phyloP scores from a whole-genome alignment of 2,113 vertebrate species.

The Oncorhynchus nerka region DNA sequence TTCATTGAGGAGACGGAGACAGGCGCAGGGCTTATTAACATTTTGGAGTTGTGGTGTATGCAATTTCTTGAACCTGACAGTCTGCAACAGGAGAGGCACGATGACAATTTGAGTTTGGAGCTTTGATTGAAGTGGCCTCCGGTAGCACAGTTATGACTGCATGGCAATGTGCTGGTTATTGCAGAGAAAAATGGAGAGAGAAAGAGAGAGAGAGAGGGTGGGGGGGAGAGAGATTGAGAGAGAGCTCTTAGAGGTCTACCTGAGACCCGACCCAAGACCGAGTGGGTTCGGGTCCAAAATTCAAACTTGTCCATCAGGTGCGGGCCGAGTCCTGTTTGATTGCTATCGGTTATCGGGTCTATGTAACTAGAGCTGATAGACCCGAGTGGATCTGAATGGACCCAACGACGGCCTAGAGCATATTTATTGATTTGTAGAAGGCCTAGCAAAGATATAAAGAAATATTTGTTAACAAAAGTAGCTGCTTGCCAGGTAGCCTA shows the following conservation, averaged over 20 bases:
- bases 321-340: too few species aligned
- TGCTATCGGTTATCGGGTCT: too few species aligned
- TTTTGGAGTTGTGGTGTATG: conserved; percentile 21
- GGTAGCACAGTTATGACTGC: neutral
- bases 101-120: conserved; percentile 18
- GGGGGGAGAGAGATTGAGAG: neutral
- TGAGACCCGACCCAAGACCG: too few species aligned
- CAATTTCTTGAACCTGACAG: conserved; percentile 1
- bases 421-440: too few species aligned
- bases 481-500: too few species aligned
- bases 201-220: neutral
- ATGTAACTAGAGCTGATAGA: too few species aligned
- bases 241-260: neutral
- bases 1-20: conserved; percentile 16
- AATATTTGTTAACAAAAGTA: too few species aligned
- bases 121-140: conserved; percentile 17
- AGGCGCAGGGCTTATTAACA: conserved; percentile 18
- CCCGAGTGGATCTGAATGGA: too few species aligned
- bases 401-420: too few species aligned
- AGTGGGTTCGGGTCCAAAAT: too few species aligned
- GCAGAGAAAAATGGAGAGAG: neutral
- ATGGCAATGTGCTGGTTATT: neutral
- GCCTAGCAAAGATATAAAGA: too few species aligned
- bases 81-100: neutral
- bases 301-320: too few species aligned